Percentiles rank a stretch among this genome's conserved stretches.
phyloP scores from a whole-genome alignment of 1,140 invertebrate genomes.

The Scaptomyza hsui region DNA sequence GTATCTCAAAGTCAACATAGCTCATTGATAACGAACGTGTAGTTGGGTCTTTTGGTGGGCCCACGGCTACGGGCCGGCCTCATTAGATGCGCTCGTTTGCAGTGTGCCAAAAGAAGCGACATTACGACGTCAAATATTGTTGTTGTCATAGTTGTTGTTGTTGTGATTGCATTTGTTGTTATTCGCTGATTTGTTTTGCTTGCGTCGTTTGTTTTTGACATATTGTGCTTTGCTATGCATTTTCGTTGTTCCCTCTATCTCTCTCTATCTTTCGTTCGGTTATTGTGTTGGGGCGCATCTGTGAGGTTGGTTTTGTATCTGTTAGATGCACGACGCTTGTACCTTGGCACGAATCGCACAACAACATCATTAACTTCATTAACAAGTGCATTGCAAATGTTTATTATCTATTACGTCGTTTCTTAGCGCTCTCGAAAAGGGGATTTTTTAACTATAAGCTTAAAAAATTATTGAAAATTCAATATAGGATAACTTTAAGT shows the following conservation, averaged over 20 bases:
- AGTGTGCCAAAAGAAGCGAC: conserved; percentile 43
- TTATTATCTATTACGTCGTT: conserved; percentile 51
- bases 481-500: neutral
- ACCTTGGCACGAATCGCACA: conserved; percentile 65
- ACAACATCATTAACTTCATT: conserved; percentile 65
- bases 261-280: neutral
- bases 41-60: conserved; percentile 22
- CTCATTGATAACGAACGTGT: conserved; percentile 5
- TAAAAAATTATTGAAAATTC: neutral
- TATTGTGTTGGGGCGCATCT: conserved; percentile 2
- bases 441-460: neutral
- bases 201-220: conserved; percentile 55
- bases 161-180: conserved; percentile 40
- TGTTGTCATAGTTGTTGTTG: conserved; percentile 3
- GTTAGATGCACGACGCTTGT: conserved; percentile 52
- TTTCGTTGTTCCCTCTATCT: conserved; percentile 13
- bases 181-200: conserved; percentile 63
- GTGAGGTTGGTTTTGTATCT: conserved; percentile 42
- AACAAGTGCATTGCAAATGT: conserved; percentile 61
- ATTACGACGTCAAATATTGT: conserved; percentile 25
- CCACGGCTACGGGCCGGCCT: conserved; percentile 41
- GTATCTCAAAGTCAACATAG: neutral
- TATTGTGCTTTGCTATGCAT: conserved; percentile 47
- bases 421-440: conserved; percentile 13
- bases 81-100: conserved; percentile 66